A percentile compares a stretch with the other conserved stretches of the same genome.
Conservation (phyloP, 2,113 vertebrate species). For the Anseranas semipalmata region DNA sequence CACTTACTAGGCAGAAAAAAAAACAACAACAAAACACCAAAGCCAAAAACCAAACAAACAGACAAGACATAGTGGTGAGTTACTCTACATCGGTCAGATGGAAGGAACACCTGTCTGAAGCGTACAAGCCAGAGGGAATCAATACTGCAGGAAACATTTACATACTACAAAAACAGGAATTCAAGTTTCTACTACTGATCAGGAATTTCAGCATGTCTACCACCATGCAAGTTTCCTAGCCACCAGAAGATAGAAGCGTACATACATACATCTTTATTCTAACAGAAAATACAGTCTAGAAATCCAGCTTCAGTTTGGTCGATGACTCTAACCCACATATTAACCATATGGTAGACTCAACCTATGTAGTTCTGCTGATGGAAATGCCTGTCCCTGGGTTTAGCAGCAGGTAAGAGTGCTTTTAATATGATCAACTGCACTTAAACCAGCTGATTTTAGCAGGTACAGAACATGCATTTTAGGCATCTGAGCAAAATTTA, state of each 20-base stretch:
- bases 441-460: background rate
- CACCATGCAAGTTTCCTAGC: background rate
- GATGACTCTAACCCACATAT: background rate
- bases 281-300: background rate
- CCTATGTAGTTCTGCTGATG: background rate
- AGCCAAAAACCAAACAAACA: too few relatives aligned
- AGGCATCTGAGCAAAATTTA: background rate
- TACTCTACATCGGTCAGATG: background rate
- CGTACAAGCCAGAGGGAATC: background rate
- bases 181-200: background rate
- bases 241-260: background rate
- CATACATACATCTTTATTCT: too few relatives aligned
- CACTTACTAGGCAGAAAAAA: background rate
- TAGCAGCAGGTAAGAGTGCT: background rate
- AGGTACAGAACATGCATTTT: background rate
- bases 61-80: background rate
- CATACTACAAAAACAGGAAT: background rate
- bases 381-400: background rate
- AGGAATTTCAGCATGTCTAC: too few relatives aligned
- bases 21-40: background rate
- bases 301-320: background rate
- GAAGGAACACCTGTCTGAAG: background rate
- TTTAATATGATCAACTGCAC: background rate
- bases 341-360: background rate
- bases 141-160: background rate